Conservation (phyloP, 2,797 vertebrate genomes). For the Sarcoramphus papa region DNA sequence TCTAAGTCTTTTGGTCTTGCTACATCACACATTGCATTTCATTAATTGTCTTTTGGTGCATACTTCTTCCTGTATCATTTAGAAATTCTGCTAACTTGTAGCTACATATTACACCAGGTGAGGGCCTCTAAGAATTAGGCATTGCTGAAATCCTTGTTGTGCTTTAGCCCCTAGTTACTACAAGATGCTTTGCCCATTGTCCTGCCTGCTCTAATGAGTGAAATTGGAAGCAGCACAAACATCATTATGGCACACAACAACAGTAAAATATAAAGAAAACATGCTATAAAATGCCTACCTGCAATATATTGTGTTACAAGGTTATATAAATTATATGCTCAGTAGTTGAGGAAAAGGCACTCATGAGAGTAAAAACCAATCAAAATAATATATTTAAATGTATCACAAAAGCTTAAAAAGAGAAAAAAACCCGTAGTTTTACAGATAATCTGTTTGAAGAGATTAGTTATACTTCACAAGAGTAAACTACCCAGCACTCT, state of each 20-base stretch:
- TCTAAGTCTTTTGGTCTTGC: not conserved
- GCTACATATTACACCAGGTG: not conserved
- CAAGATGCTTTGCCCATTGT: not conserved
- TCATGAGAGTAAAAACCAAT: not conserved
- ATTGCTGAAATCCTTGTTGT: not conserved
- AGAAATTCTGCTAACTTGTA: not conserved
- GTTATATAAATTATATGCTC: not conserved
- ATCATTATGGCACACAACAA: not conserved
- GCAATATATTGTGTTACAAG: not conserved
- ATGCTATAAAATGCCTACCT: not conserved
- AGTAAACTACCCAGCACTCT: not conserved
- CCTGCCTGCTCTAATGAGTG: not conserved
- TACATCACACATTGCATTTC: not conserved
- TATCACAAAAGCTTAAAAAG: not conserved
- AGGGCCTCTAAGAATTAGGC: not conserved
- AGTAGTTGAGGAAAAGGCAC: not conserved
- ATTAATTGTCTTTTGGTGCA: not conserved
- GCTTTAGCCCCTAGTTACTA: not conserved
- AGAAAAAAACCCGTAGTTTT: rapidly evolving
- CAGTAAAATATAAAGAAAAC: slow-evolving; percentile 1
- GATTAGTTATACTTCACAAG: not conserved
- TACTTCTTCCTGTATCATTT: not conserved
- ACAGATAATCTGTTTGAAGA: not conserved
- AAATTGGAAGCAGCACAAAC: not conserved
- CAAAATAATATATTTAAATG: not conserved